Conservation (phyloP, 2,113 vertebrate species). For the Bufo gargarizans region DNA sequence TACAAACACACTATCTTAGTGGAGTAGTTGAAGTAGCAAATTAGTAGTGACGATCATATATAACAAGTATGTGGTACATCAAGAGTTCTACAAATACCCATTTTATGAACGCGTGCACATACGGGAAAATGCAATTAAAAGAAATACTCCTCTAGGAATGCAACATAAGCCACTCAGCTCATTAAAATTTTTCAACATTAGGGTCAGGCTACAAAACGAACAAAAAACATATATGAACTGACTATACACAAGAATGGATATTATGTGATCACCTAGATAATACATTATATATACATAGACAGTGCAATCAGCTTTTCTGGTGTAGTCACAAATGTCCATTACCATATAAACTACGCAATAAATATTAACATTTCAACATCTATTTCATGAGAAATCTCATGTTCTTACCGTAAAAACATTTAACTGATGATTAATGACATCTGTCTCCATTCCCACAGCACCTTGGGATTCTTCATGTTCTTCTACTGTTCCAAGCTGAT, state of each 20-base stretch:
- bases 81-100: too few species aligned
- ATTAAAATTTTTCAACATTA: too few species aligned
- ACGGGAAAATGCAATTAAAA: neutral
- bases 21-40: neutral
- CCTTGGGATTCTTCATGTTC: conserved; percentile 89
- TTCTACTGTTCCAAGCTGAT: conserved; percentile 75
- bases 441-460: conserved; percentile 92
- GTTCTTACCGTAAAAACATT: conserved; percentile 88
- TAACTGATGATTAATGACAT: conserved; percentile 92
- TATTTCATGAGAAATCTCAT: neutral
- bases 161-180: neutral
- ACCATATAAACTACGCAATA: too few species aligned
- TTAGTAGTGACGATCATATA: too few species aligned
- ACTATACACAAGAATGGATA: too few species aligned
- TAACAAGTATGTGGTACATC: too few species aligned
- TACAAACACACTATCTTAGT: neutral
- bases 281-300: too few species aligned
- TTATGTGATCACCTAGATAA: too few species aligned
- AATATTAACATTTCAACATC: neutral
- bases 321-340: too few species aligned
- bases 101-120: neutral
- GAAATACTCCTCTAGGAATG: neutral
- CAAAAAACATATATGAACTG: too few species aligned
- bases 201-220: too few species aligned
- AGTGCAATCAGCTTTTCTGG: too few species aligned